phyloP scores from a whole-genome alignment of 2,888 invertebrate genomes.

The Trachelus iudaicus region DNA sequence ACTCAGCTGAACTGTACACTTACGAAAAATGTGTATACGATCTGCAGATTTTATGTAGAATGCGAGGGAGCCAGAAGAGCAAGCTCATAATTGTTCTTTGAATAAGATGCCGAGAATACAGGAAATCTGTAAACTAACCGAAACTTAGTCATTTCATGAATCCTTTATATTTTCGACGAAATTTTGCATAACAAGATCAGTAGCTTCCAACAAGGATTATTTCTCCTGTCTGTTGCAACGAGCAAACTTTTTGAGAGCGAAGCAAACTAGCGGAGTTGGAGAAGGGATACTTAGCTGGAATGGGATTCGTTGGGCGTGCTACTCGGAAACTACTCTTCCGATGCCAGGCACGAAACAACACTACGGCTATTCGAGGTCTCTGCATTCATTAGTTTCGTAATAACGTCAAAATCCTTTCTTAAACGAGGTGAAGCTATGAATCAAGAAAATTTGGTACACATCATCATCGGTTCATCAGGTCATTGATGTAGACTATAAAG shows the following conservation, averaged over 20 bases:
- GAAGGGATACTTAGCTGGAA: conserved; percentile 1
- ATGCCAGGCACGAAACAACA: not conserved
- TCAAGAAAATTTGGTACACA: not conserved
- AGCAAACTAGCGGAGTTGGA: not conserved
- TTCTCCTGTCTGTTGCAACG: conserved; percentile 21
- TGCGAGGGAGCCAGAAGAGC: not conserved
- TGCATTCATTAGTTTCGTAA: not conserved
- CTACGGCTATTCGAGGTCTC: not conserved
- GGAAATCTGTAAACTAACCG: not conserved
- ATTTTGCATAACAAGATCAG: conserved; percentile 9
- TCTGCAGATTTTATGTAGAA: not conserved
- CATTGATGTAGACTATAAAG: not conserved
- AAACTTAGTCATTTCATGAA: not conserved
- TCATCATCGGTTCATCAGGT: not conserved
- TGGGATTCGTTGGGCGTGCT: not conserved
- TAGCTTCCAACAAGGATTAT: conserved; percentile 28
- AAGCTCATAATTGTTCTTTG: not conserved
- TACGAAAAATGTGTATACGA: not conserved
- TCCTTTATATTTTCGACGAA: not conserved
- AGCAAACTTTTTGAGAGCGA: not conserved
- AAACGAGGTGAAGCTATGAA: not conserved
- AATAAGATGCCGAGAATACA: not conserved
- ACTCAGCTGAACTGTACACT: not conserved
- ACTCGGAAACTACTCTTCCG: not conserved
- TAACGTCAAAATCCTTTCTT: not conserved